Evolutionary conservation across 1,140 invertebrate species (phyloP).

Genomic region (Rhynchophorus ferrugineus): DNA sequence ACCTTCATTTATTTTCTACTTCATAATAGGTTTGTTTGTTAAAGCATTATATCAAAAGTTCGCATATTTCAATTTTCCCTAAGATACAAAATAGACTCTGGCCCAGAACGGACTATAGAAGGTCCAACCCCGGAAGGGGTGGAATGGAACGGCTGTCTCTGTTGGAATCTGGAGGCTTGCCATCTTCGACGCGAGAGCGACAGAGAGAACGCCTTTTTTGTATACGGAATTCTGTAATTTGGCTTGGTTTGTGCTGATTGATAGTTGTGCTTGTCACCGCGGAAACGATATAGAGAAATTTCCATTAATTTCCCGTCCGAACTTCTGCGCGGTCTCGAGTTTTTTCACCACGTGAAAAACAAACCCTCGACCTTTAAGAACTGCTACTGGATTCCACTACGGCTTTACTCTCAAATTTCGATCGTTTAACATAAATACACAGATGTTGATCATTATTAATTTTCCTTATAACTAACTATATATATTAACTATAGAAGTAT

Average conservation of each 20-base stretch:
- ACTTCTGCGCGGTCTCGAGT: background rate
- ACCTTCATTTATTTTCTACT: too few relatives aligned
- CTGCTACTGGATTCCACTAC: too few relatives aligned
- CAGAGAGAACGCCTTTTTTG: conserved; percentile 27
- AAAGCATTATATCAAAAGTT: background rate
- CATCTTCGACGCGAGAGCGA: conserved; percentile 14
- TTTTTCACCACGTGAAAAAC: background rate
- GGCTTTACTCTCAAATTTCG: too few relatives aligned
- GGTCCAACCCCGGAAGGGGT: background rate
- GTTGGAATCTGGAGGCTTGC: conserved; percentile 19
- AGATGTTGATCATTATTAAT: too few relatives aligned
- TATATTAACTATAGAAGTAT: too few relatives aligned
- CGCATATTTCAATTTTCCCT: background rate
- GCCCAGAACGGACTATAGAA: background rate
- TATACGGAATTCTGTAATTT: conserved; percentile 36
- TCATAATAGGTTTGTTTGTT: background rate
- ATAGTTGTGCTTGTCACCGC: conserved; percentile 39
- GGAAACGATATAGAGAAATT: conserved; percentile 38
- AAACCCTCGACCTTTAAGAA: too few relatives aligned
- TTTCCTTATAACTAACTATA: too few relatives aligned
- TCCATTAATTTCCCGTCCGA: conserved; percentile 35
- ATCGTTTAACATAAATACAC: too few relatives aligned
- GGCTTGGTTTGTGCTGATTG: conserved; percentile 37
- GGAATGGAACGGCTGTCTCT: conserved; percentile 13
- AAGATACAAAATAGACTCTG: background rate